phyloP scores from a whole-genome alignment of 2,797 vertebrate species.

The Sebastes melanostomus region DNA sequence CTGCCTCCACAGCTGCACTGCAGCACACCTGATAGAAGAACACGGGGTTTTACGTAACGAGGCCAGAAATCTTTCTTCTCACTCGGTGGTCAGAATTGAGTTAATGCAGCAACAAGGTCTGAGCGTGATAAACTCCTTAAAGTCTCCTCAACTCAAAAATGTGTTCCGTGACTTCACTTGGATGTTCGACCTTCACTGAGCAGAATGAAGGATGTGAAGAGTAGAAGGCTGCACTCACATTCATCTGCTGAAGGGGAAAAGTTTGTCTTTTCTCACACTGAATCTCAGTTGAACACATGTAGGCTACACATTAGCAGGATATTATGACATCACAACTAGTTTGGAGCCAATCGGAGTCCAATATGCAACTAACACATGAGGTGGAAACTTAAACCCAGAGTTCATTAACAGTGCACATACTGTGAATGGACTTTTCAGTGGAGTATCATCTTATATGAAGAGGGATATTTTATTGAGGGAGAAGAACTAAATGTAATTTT shows the following conservation, averaged over 20 bases:
- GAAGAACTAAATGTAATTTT: no score
- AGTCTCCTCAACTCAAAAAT: not conserved
- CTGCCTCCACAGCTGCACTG: conserved; percentile 2
- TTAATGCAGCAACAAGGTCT: not conserved
- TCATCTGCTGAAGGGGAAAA: not conserved
- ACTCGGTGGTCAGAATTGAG: no score
- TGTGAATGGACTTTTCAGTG: no score
- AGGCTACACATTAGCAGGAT: not conserved
- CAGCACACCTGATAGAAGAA: not conserved
- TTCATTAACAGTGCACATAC: no score
- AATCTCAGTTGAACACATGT: not conserved
- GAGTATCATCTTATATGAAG: no score
- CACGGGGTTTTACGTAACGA: not conserved
- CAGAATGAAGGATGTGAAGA: not conserved
- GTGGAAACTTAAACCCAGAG: no score
- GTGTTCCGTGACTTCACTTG: not conserved
- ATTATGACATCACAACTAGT: not conserved
- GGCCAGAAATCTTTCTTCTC: not conserved
- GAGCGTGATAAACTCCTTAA: not conserved
- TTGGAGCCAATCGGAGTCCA: not conserved
- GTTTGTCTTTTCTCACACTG: not conserved
- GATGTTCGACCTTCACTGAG: not conserved
- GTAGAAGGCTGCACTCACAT: not conserved
- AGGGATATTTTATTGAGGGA: no score
- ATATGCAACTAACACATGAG: not conserved